Evolutionary conservation across 2,797 vertebrate species (phyloP).

Genomic region (Onychomys torridus): DNA sequence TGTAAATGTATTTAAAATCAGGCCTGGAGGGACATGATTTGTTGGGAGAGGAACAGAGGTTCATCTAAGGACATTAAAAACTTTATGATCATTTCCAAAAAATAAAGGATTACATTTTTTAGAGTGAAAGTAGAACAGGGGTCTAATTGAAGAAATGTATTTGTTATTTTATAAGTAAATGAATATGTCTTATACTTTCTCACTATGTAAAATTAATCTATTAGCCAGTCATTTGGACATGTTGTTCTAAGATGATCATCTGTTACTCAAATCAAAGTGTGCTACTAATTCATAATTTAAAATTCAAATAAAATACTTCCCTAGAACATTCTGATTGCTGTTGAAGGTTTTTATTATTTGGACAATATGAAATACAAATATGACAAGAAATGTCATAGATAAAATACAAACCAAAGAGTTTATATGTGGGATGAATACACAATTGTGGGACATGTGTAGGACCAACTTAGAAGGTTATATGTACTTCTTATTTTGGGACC

Average conservation of each 20-base stretch:
- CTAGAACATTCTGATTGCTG: neutral
- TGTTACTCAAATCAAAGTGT: conserved; percentile 30
- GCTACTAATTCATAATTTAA: conserved; percentile 27
- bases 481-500: neutral
- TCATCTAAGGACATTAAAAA: neutral
- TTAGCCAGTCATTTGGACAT: conserved; percentile 40
- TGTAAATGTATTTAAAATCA: neutral
- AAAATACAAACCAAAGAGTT: neutral
- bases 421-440: neutral
- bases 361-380: neutral
- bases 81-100: neutral
- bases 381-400: neutral
- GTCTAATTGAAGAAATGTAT: neutral
- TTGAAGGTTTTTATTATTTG: conserved; percentile 35
- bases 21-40: neutral
- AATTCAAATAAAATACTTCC: conserved; percentile 42
- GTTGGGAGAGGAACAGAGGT: neutral
- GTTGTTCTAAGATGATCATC: neutral
- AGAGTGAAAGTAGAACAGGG: neutral
- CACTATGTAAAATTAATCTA: conserved; percentile 26
- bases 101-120: conserved; percentile 14
- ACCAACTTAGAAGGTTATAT: conserved; percentile 6
- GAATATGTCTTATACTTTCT: neutral
- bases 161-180: conserved; percentile 37
- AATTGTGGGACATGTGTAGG: neutral